Percentiles rank a stretch among this genome's conserved stretches.
phyloP scores from a whole-genome alignment of 2,113 vertebrate species.

The Uria lomvia region DNA sequence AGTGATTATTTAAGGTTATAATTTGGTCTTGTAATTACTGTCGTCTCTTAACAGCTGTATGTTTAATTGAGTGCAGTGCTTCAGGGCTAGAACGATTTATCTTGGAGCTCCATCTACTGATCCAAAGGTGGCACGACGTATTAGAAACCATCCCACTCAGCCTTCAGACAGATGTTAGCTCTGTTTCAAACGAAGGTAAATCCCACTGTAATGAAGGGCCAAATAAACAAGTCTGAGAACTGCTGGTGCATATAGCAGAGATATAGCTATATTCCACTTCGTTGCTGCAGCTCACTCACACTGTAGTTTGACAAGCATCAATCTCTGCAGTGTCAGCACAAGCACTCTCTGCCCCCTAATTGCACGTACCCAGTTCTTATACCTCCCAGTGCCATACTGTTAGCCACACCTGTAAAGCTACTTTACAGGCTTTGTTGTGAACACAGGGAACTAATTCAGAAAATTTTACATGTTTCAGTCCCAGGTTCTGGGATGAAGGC shows the following conservation, averaged over 20 bases:
- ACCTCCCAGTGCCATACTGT: not conserved
- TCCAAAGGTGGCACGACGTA: not conserved
- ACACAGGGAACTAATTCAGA: not conserved
- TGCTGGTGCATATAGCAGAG: not conserved
- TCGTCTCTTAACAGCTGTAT: not conserved
- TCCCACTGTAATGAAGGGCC: not conserved
- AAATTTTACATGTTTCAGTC: not conserved
- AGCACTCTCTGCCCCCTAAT: not conserved
- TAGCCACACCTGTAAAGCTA: not conserved
- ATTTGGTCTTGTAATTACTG: conserved; percentile 42
- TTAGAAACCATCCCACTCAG: not conserved
- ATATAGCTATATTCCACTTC: not conserved
- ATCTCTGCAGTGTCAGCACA: not conserved
- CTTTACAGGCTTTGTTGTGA: not conserved
- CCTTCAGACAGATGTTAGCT: not conserved
- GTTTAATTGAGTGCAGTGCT: not conserved
- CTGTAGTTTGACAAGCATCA: not conserved
- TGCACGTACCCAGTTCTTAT: fast-evolving
- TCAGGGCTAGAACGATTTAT: conserved; percentile 22
- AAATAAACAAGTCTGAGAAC: not conserved
- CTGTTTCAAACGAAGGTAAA: not conserved
- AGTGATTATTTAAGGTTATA: conserved; percentile 40
- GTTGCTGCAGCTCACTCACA: not conserved
- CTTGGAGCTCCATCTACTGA: conserved; percentile 63
- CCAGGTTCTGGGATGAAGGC: not conserved